phyloP scores from a whole-genome alignment of 2,797 vertebrate species.

The Salarias fasciatus region DNA sequence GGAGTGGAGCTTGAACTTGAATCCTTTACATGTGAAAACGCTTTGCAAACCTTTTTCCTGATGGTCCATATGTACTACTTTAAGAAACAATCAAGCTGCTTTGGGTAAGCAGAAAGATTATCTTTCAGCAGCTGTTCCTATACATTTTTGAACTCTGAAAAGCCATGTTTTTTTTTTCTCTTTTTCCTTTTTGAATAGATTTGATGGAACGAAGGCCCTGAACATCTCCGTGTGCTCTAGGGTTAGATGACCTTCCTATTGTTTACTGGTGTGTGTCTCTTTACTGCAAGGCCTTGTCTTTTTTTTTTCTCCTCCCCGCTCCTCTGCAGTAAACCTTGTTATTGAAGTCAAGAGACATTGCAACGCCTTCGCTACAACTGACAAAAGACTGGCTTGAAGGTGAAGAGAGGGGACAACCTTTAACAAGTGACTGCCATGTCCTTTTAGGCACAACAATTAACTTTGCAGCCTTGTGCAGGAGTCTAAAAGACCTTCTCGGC shows the following conservation, averaged over 20 bases:
- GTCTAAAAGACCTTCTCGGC: slow-evolving; percentile 59
- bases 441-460: slow-evolving; percentile 72
- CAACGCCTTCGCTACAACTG: slow-evolving; percentile 47
- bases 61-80: slow-evolving; percentile 25
- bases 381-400: slow-evolving; percentile 78
- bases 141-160: slow-evolving; percentile 55
- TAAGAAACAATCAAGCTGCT: slow-evolving; percentile 39
- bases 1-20: slow-evolving; percentile 26
- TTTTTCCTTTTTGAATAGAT: slow-evolving; percentile 57
- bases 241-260: slow-evolving; percentile 73
- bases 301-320: slow-evolving; percentile 54
- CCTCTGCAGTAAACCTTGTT: slow-evolving; percentile 67
- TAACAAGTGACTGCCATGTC: slow-evolving; percentile 62
- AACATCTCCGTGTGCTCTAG: slow-evolving; percentile 54
- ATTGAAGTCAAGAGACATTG: slow-evolving; percentile 69
- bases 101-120: slow-evolving; percentile 9
- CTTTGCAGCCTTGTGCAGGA: slow-evolving; percentile 74
- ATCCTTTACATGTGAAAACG: slow-evolving; percentile 8
- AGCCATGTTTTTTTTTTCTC: slow-evolving; percentile 39
- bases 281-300: slow-evolving; percentile 60
- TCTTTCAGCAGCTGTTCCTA: slow-evolving; percentile 24
- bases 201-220: slow-evolving; percentile 67
- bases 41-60: not conserved
- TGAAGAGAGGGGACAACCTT: slow-evolving; percentile 71
- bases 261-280: slow-evolving; percentile 30